Evolutionary conservation across 1,140 invertebrate species (phyloP).

Genomic region (Lithobius niger): DNA sequence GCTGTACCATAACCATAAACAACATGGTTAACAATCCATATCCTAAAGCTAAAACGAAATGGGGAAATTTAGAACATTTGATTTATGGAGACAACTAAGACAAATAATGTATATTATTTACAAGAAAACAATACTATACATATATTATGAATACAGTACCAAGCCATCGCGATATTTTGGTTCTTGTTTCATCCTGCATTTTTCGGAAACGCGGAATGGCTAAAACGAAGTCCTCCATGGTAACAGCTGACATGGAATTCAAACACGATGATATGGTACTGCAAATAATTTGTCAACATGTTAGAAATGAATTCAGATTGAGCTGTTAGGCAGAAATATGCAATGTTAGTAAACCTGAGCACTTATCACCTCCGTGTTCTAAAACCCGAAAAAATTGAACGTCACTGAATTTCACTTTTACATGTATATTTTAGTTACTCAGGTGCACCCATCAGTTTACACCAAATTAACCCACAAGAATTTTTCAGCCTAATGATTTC

Average conservation of each 20-base stretch:
- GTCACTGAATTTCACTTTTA: no score
- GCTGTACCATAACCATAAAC: neutral
- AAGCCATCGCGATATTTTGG: neutral
- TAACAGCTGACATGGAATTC: neutral
- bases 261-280: neutral
- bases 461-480: no score
- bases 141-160: neutral
- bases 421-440: no score
- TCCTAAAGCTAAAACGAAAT: neutral
- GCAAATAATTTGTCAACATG: neutral
- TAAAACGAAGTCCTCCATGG: neutral
- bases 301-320: no score
- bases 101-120: neutral
- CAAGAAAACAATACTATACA: neutral
- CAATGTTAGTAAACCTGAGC: no score
- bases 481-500: no score
- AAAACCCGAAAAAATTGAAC: no score
- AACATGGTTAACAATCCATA: slow-evolving; percentile 2
- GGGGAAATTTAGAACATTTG: neutral
- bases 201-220: neutral
- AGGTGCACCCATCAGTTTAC: no score
- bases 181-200: neutral
- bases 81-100: neutral
- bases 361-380: no score
- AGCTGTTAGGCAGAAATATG: no score